phyloP scores from a whole-genome alignment of 2,888 invertebrate genomes.

The Ephialtes manifestator region DNA sequence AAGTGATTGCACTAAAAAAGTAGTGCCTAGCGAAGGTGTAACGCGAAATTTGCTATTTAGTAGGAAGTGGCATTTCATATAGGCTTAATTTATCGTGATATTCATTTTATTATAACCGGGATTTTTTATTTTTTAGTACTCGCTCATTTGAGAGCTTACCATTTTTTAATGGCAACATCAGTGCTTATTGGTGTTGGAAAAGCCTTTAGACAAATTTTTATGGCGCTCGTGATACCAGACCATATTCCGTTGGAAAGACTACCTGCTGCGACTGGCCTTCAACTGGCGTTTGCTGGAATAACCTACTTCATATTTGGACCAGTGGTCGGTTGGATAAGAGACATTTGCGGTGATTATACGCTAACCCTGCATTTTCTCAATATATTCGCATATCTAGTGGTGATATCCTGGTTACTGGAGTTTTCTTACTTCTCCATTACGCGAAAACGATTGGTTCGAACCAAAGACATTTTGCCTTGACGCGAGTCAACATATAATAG shows the following conservation, averaged over 20 bases:
- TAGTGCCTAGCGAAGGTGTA: no score
- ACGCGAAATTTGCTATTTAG: no score
- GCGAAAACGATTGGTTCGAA: constrained; percentile 30
- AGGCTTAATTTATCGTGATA: not conserved
- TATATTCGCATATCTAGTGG: constrained; percentile 89
- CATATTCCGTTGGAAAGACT: constrained; percentile 91
- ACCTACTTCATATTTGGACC: constrained; percentile 89
- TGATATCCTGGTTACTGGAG: constrained; percentile 89
- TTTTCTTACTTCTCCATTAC: constrained; percentile 80
- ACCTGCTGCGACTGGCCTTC: constrained; percentile 91
- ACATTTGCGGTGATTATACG: constrained; percentile 88
- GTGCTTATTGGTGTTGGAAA: constrained; percentile 91
- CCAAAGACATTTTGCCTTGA: not conserved
- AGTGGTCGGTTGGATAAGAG: constrained; percentile 90
- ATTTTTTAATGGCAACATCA: constrained; percentile 88
- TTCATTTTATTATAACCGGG: not conserved
- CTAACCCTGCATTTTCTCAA: constrained; percentile 90
- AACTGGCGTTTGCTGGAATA: constrained; percentile 89
- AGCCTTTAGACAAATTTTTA: constrained; percentile 91
- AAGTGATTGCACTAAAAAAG: no score
- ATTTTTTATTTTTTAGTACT: constrained; percentile 86
- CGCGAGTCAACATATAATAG: not conserved
- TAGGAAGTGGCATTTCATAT: not conserved
- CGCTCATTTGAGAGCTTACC: constrained; percentile 88
- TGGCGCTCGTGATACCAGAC: constrained; percentile 91